Percentiles rank a stretch among this genome's conserved stretches.
Conservation (phyloP, 2,113 vertebrate genomes). For the Esox niger region DNA sequence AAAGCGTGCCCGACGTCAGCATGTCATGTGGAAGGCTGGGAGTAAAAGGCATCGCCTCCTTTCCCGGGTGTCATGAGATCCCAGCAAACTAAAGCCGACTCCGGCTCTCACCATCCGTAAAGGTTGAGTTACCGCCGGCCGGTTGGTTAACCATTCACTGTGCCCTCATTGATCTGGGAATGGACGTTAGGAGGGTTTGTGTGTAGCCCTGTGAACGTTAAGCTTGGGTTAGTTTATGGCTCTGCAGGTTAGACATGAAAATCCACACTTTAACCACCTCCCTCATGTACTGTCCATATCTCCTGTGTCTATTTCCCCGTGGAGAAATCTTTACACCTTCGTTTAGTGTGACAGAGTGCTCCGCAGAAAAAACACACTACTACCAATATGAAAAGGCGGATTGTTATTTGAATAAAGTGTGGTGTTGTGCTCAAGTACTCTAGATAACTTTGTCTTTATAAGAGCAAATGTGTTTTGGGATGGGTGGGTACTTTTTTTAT, state of each 20-base stretch:
- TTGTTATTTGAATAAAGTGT: constrained; percentile 64
- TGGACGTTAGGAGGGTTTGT: constrained; percentile 40
- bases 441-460: constrained; percentile 68
- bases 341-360: constrained; percentile 54
- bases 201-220: constrained; percentile 16
- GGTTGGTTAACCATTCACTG: constrained; percentile 52
- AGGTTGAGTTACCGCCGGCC: constrained; percentile 28
- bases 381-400: constrained; percentile 57
- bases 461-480: constrained; percentile 63
- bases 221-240: constrained; percentile 12
- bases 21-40: constrained; percentile 69
- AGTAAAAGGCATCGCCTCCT: constrained; percentile 63
- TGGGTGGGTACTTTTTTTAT: constrained; percentile 24
- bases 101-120: constrained; percentile 22
- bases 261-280: constrained; percentile 18
- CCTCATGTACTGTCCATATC: constrained; percentile 58
- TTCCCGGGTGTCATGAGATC: constrained; percentile 40
- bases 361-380: constrained; percentile 52
- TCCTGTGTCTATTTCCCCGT: constrained; percentile 34
- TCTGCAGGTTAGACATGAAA: constrained; percentile 43
- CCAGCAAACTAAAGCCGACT: constrained; percentile 46
- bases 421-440: constrained; percentile 59
- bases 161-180: constrained; percentile 35
- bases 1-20: constrained; percentile 64
- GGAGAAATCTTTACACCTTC: constrained; percentile 53